phyloP scores from a whole-genome alignment of 2,888 invertebrate genomes.

The Sialis fuliginosa region DNA sequence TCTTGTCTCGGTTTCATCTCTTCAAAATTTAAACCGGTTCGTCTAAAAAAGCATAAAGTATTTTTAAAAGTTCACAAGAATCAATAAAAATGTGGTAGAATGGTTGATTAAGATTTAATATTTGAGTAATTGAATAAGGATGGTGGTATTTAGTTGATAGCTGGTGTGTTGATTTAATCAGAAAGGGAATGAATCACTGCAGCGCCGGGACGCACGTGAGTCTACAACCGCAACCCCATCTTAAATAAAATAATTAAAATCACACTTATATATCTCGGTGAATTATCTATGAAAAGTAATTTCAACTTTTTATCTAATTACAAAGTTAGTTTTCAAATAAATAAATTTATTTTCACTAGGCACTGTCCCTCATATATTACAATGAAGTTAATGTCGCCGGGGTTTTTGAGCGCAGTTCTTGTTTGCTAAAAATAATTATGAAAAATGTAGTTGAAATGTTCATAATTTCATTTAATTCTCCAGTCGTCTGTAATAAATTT shows the following conservation, averaged over 20 bases:
- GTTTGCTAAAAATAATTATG: constrained; percentile 6
- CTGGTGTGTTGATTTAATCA: too few relatives aligned
- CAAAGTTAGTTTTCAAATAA: constrained; percentile 5
- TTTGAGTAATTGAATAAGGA: too few relatives aligned
- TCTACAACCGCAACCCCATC: neutral
- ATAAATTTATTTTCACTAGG: constrained; percentile 5
- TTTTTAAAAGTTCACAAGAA: too few relatives aligned
- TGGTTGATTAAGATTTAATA: too few relatives aligned
- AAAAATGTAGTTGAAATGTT: constrained; percentile 7
- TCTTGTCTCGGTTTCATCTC: too few relatives aligned
- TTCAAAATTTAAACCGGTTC: too few relatives aligned
- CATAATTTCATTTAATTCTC: constrained; percentile 7
- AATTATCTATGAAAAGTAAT: constrained; percentile 7
- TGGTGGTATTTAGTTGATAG: too few relatives aligned
- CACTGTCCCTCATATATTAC: constrained; percentile 5
- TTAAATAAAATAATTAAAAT: neutral
- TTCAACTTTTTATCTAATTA: constrained; percentile 7
- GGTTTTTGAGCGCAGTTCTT: neutral
- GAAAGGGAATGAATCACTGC: too few relatives aligned
- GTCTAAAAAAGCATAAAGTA: too few relatives aligned
- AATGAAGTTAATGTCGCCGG: constrained; percentile 1
- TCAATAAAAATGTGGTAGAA: too few relatives aligned
- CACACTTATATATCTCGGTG: constrained; percentile 1
- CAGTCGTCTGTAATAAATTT: constrained; percentile 6
- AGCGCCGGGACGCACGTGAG: too few relatives aligned